Evolutionary conservation across 1,140 invertebrate genomes (phyloP), one percentile per base, ranked within the genome.

Genomic region (Danaus melanippus): DNA sequence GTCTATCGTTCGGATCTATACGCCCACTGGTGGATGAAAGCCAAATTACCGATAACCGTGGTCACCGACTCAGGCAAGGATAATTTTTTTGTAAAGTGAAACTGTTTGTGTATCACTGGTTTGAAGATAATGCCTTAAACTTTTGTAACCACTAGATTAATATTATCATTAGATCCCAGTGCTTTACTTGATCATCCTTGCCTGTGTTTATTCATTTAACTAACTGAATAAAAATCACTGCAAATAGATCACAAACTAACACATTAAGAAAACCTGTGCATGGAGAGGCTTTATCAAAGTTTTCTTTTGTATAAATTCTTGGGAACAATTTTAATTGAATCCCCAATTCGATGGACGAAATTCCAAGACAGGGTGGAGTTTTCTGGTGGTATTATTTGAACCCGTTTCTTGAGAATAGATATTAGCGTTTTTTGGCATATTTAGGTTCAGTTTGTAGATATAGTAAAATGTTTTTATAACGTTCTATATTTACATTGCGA

Each of bases 1-100:
- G 89, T 92, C 67, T 95, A 92, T 83, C 92, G 92, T 40, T 95
- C 94, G 17, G 93, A 93, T 66, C 88, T 96, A 76, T 96, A 96
- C 79, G 94, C 94, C 58, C 94, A 96, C 86, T 96, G 95, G 95
- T 96, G 94, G 94, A 91, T 95, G 83, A 96, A 96, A 90, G 93
- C 93, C 76, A 92, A 93, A 71, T 89, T 95, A 78, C 93, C 93
- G 15, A 87, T 88, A 56, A 89, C 88, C 53, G 88, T 91, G 75
- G 85, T 91, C 74, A 84, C 84, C 80, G 82, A 85, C 80, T 88
- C 89, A 90, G 90, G 90, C 89, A 90, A 90, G 89, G 89, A 90
- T 90, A 67, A 80, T 86, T 78, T 67, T 76, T 87, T 87, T 84
- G 79, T 86, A 86, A 86, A 84, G 84, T 73, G 70, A 77, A 75